phyloP scores from a whole-genome alignment of 2,888 invertebrate genomes.

The Agriopis aurantiaria region DNA sequence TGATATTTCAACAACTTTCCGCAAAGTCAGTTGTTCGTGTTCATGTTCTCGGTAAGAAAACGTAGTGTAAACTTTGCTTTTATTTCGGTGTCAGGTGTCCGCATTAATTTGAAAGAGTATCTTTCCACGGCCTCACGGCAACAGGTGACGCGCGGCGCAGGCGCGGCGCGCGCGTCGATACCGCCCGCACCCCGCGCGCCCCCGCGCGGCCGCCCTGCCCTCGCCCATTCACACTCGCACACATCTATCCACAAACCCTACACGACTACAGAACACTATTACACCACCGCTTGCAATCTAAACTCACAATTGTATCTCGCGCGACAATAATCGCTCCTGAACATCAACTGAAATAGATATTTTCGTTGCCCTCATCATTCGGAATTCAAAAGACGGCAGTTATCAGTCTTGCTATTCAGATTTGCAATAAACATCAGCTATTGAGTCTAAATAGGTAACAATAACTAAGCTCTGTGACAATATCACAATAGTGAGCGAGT shows the following conservation, averaged over 20 bases:
- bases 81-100: slow-evolving; percentile 81
- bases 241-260: slow-evolving; percentile 53
- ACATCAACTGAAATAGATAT: slow-evolving; percentile 32
- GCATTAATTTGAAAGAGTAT: slow-evolving; percentile 83
- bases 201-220: slow-evolving; percentile 57
- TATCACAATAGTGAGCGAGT: slow-evolving; percentile 33
- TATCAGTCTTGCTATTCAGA: slow-evolving; percentile 43
- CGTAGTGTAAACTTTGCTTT: slow-evolving; percentile 65
- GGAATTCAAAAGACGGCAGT: slow-evolving; percentile 39
- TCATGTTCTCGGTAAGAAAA: slow-evolving; percentile 43
- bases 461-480: slow-evolving; percentile 25
- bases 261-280: slow-evolving; percentile 42
- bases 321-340: slow-evolving; percentile 27
- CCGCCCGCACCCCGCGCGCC: slow-evolving; percentile 63
- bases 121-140: slow-evolving; percentile 83
- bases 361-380: slow-evolving; percentile 6
- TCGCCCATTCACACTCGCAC: slow-evolving; percentile 80
- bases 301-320: slow-evolving; percentile 13
- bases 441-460: slow-evolving; percentile 32
- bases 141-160: slow-evolving; percentile 81
- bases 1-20: slow-evolving; percentile 41
- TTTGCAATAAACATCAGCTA: slow-evolving; percentile 39
- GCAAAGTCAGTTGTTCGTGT: slow-evolving; percentile 25
- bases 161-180: slow-evolving; percentile 82
- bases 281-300: slow-evolving; percentile 42